Conservation (phyloP, 2,888 invertebrate genomes). For the Byasa hedistus region DNA sequence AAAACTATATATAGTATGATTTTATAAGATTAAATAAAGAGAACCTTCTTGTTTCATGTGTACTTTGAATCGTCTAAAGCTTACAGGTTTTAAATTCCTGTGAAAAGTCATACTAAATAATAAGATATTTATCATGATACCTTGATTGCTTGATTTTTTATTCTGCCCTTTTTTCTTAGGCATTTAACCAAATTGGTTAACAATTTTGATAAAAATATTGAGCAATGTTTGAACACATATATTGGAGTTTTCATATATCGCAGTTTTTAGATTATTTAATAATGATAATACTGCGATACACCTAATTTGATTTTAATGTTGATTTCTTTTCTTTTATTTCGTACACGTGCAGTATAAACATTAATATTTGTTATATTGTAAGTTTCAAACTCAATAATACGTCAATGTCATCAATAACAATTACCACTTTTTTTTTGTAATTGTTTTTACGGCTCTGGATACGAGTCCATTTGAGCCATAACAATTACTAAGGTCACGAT, state of each 20-base stretch:
- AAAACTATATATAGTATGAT: no score
- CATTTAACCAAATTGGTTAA: conserved; percentile 36
- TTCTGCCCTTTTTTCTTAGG: conserved; percentile 42
- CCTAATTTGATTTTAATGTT: neutral
- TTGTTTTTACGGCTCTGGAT: no score
- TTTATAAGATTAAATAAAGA: no score
- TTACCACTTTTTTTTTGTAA: no score
- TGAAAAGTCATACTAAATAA: neutral
- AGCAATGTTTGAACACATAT: conserved; percentile 27
- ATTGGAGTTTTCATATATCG: conserved; percentile 3
- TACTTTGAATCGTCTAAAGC: no score
- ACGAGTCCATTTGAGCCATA: no score
- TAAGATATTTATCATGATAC: conserved; percentile 14
- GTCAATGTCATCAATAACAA: neutral
- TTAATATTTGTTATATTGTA: neutral
- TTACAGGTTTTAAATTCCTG: neutral
- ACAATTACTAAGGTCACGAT: no score
- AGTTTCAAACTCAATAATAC: neutral
- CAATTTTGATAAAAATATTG: neutral
- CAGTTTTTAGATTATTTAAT: neutral
- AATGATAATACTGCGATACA: neutral
- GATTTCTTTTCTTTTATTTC: neutral
- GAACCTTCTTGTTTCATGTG: no score
- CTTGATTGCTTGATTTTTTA: conserved; percentile 35
- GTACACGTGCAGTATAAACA: neutral